Conservation (phyloP, 2,888 invertebrate species). For the Hirudinaria manillensis region DNA sequence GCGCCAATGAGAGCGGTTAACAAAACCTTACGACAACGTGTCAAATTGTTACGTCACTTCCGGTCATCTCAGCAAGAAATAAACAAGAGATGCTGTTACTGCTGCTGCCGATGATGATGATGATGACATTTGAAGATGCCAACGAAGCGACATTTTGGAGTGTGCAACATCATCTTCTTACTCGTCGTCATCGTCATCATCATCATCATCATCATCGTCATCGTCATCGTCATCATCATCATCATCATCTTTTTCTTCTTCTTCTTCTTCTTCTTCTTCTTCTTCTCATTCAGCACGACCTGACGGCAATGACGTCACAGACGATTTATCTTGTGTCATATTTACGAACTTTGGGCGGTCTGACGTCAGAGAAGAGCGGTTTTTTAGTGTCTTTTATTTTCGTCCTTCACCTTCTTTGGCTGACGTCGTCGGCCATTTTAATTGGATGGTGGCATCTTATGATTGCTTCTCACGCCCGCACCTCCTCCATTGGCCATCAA, state of each 20-base stretch:
- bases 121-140: too few species aligned
- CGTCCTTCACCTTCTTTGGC: background rate
- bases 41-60: too few species aligned
- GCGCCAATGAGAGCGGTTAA: too few species aligned
- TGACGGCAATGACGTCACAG: constrained; percentile 3
- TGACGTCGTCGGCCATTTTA: constrained; percentile 3
- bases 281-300: too few species aligned
- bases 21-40: too few species aligned
- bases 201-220: constrained; percentile 4
- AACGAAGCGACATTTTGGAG: too few species aligned
- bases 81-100: too few species aligned
- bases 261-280: constrained; percentile 7
- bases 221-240: constrained; percentile 1
- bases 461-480: constrained; percentile 16
- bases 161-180: background rate
- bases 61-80: too few species aligned
- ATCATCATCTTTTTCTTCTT: background rate
- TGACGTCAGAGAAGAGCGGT: constrained; percentile 1
- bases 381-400: constrained; percentile 3
- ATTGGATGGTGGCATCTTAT: constrained; percentile 19
- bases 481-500: background rate
- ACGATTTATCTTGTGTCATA: constrained; percentile 17
- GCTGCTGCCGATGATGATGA: too few species aligned
- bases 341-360: background rate
- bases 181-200: background rate